Base-by-base conservation (phyloP, 2,888 invertebrate species). In the Asteroscopus sphinx region DNA sequence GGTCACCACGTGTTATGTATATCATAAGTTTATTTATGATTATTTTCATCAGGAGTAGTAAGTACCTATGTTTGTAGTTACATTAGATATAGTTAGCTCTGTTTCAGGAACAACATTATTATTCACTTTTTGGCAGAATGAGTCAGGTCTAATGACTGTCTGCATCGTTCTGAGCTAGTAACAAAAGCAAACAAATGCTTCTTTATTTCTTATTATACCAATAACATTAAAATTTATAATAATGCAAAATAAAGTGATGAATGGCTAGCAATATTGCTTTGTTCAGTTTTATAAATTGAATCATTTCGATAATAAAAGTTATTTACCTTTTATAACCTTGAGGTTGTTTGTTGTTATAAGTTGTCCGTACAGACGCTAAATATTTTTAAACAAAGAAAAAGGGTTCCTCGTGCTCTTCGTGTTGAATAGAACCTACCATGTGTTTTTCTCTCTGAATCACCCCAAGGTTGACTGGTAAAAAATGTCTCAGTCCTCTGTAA, bases 1-100 rank as follows among this genome's bases (percentile, higher is more conserved):
- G 95, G 67, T 91, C 96, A 16, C 95, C 96, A 0, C 93, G 96
- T 80, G 87, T 95, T 9, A 96, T 96, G 96, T 96, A 96, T 73
- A 86, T 96, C 75, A 80, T 95, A 48, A 95, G 96, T 70, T 88
- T 97, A 61, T 59, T 95, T 7, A 85, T 96, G 77, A 93, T 96
- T 42, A 94, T 96, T 55, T 84, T 95, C 61, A 93, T 95, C 26
- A 94, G 96, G 91, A 94, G 94, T 56, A 90, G 96, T 97, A 94
- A 96, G 95, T 95, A 74, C n/a, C n/a, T n/a, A n/a, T 54, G 7
- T 47, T 30, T 44, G 1, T 6, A 41, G 2, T 28, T 9, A 0
- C n/a, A n/a, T n/a, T n/a, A n/a, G n/a, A 11, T 30, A 25, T 21
- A 21, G 6, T 21, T n/a, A 21, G 21, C 6, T 21, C 21, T 47